phyloP scores from a whole-genome alignment of 2,113 vertebrate species.

The Macaca nemestrina region DNA sequence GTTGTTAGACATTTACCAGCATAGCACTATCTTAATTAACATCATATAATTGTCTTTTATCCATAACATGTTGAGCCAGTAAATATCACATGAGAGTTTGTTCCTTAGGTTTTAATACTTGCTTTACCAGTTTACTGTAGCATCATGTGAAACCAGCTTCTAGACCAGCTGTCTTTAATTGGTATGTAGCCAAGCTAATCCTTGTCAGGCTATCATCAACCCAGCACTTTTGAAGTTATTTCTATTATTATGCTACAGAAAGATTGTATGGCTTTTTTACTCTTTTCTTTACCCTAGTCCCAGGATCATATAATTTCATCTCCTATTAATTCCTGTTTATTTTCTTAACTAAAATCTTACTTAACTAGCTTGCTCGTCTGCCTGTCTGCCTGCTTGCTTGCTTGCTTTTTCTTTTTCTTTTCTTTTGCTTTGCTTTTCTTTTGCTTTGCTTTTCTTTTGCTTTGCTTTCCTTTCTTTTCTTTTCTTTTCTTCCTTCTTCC shows the following conservation, averaged over 20 bases:
- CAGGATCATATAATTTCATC: not conserved
- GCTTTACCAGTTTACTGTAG: not conserved
- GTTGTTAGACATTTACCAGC: not conserved
- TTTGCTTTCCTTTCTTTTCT: too few relatives aligned
- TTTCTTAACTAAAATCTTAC: conserved; percentile 5
- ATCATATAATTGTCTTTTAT: not conserved
- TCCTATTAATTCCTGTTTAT: not conserved
- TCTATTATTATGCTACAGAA: not conserved
- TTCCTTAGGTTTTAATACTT: not conserved
- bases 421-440: too few relatives aligned
- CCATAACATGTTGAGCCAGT: not conserved
- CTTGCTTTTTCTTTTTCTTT: too few relatives aligned
- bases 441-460: too few relatives aligned
- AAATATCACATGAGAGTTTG: not conserved
- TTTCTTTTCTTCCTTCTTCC: too few relatives aligned
- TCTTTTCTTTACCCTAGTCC: conserved; percentile 1
- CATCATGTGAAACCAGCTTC: not conserved
- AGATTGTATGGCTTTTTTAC: not conserved
- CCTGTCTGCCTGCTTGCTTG: too few relatives aligned
- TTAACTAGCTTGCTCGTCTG: too few relatives aligned
- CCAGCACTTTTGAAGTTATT: not conserved
- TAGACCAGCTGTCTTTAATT: not conserved
- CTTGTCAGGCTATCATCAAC: not conserved
- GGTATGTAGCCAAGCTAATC: not conserved
- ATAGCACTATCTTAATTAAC: conserved; percentile 4